phyloP scores from a whole-genome alignment of 2,113 vertebrate genomes.

The Origma solitaria region DNA sequence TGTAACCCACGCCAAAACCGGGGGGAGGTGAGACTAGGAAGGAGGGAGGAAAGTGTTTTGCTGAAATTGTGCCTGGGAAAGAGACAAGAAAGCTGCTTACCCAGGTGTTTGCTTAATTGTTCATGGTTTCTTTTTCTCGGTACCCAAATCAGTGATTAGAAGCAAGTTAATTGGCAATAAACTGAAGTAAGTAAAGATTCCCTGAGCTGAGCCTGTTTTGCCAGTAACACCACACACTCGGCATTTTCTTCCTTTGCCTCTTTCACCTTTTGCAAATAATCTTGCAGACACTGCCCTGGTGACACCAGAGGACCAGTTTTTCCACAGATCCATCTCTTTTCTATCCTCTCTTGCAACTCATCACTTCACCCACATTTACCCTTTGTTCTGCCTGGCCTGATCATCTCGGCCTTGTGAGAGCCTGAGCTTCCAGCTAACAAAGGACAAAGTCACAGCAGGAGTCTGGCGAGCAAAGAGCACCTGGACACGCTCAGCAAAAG shows the following conservation, averaged over 20 bases:
- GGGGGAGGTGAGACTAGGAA: not conserved
- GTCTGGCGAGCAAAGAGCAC: not conserved
- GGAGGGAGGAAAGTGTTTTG: not conserved
- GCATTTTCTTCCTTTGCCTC: not conserved
- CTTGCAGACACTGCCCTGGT: not conserved
- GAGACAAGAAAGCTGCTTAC: not conserved
- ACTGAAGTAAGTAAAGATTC: not conserved
- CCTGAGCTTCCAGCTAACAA: not conserved
- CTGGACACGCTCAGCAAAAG: not conserved
- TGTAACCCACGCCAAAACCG: not conserved
- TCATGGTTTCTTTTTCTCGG: not conserved
- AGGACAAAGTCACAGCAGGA: slow-evolving; percentile 8
- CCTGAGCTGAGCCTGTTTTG: not conserved
- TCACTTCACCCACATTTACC: not conserved
- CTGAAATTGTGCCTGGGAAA: not conserved
- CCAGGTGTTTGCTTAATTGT: not conserved
- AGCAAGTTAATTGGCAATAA: not conserved
- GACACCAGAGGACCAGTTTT: not conserved
- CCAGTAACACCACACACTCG: not conserved
- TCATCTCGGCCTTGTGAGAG: not conserved
- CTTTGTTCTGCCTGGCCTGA: not conserved
- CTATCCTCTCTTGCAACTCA: not conserved
- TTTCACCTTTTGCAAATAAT: not conserved
- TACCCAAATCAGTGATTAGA: not conserved
- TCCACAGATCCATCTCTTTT: not conserved